Conservation (phyloP, 2,113 vertebrate species). For the Engystomops pustulosus region DNA sequence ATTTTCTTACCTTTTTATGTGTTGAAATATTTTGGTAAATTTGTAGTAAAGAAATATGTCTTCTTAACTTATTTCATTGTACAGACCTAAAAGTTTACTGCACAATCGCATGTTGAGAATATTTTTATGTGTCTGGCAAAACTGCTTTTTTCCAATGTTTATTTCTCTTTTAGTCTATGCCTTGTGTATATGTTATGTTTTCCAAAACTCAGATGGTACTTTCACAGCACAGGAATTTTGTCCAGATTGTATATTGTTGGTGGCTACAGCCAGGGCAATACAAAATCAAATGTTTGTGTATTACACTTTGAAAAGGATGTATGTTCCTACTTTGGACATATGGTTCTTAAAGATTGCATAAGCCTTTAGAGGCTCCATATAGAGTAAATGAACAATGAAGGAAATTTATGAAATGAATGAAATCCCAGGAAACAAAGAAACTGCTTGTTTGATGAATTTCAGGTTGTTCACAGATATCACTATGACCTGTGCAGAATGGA, state of each 20-base stretch:
- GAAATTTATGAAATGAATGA: too few species aligned
- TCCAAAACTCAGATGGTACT: not conserved
- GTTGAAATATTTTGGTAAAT: constrained; percentile 92
- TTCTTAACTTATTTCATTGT: constrained; percentile 86
- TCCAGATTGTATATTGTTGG: not conserved
- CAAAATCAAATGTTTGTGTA: not conserved
- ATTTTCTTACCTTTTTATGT: constrained; percentile 92
- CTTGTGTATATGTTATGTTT: not conserved
- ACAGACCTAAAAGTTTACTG: constrained; percentile 75
- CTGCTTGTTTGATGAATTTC: not conserved
- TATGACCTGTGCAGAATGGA: too few species aligned
- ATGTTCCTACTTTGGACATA: not conserved
- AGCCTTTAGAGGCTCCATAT: too few species aligned
- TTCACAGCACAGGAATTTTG: not conserved
- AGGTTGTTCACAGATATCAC: too few species aligned
- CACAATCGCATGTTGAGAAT: constrained; percentile 67
- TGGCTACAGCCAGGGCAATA: not conserved
- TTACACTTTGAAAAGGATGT: not conserved
- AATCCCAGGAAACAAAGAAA: not conserved
- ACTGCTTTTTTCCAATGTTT: constrained; percentile 69
- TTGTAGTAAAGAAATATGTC: constrained; percentile 89
- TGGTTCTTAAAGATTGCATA: not conserved
- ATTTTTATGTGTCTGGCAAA: constrained; percentile 77
- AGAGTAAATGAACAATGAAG: too few species aligned
- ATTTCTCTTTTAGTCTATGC: constrained; percentile 20